Conservation (phyloP, 2,113 vertebrate genomes). For the Morone saxatilis region DNA sequence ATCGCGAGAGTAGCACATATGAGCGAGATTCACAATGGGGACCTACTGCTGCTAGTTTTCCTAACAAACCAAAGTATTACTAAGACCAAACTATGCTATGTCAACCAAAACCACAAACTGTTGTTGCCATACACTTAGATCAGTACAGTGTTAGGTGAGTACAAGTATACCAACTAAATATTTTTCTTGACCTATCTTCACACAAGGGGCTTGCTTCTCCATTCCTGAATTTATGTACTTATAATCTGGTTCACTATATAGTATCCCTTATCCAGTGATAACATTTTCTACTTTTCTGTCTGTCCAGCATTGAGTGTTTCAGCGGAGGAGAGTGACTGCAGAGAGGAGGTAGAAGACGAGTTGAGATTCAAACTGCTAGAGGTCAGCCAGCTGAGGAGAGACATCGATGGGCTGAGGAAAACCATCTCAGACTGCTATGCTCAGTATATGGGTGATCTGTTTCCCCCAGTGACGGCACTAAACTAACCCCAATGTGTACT, state of each 20-base stretch:
- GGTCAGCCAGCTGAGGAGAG: slow-evolving; percentile 89
- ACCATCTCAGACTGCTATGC: slow-evolving; percentile 91
- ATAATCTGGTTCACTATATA: not conserved
- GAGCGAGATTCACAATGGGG: no score
- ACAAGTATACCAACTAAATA: no score
- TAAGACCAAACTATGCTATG: no score
- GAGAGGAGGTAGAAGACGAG: slow-evolving; percentile 82
- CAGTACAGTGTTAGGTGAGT: no score
- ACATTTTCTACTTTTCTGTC: not conserved
- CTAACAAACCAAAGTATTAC: no score
- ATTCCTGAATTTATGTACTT: not conserved
- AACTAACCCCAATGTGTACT: not conserved
- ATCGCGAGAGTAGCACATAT: no score
- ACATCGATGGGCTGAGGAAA: slow-evolving; percentile 93
- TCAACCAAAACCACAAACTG: no score
- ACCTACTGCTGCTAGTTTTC: no score
- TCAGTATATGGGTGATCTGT: slow-evolving; percentile 93
- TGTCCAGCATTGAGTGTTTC: slow-evolving; percentile 87
- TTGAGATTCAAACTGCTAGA: slow-evolving; percentile 88
- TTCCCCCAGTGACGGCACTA: slow-evolving; percentile 82
- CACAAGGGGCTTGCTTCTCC: not conserved
- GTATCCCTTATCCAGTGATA: not conserved
- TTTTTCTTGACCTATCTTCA: not conserved
- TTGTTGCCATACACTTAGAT: no score
- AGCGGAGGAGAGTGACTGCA: slow-evolving; percentile 88